phyloP scores from a whole-genome alignment of 2,113 vertebrate species.

The Colius striatus region DNA sequence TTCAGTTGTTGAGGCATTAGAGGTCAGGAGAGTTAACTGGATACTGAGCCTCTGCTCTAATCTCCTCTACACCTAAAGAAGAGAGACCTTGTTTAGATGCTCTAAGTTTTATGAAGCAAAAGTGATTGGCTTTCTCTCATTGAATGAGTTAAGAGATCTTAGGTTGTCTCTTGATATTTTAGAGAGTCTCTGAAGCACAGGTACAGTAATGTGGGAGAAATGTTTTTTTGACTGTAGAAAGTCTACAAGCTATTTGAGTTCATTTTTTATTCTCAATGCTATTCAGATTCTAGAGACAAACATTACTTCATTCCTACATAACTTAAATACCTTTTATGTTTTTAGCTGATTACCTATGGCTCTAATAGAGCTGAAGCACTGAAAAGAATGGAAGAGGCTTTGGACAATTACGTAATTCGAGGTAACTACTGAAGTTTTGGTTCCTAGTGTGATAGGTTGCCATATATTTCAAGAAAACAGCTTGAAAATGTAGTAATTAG shows the following conservation, averaged over 20 bases:
- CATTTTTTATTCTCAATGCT: background rate
- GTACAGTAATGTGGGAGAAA: background rate
- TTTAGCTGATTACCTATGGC: constrained; percentile 91
- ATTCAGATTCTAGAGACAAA: background rate
- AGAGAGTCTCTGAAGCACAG: background rate
- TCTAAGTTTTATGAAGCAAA: background rate
- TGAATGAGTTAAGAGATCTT: background rate
- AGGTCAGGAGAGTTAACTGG: background rate
- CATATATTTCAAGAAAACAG: constrained; percentile 72
- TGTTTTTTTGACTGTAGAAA: background rate
- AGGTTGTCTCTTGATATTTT: background rate
- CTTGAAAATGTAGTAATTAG: constrained; percentile 84
- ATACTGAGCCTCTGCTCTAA: background rate
- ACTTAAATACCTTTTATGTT: background rate
- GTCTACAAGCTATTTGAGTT: background rate
- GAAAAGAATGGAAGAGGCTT: constrained; percentile 87
- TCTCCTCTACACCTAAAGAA: background rate
- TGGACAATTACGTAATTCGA: constrained; percentile 96
- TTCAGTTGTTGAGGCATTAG: background rate
- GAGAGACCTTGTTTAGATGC: background rate
- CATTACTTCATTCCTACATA: background rate
- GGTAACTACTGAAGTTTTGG: constrained; percentile 79
- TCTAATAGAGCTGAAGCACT: constrained; percentile 89
- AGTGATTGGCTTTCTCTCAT: background rate
- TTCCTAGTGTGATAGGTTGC: constrained; percentile 76